Evolutionary conservation across 2,113 vertebrate species (phyloP).

Genomic region (Thamnophis sirtalis): DNA sequence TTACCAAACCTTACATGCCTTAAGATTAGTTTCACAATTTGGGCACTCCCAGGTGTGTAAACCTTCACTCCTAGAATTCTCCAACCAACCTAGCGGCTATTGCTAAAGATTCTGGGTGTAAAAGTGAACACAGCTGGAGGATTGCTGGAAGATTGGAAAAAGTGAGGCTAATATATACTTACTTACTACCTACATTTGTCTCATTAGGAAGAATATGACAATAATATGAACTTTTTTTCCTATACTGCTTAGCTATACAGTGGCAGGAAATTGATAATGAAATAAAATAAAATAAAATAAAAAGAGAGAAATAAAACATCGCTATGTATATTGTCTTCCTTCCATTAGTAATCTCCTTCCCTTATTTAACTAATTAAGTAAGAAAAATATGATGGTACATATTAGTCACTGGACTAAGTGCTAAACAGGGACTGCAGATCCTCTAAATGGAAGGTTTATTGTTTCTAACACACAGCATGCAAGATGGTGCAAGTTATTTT

Average conservation of each 20-base stretch:
- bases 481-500: slow-evolving; percentile 65
- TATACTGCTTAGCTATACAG: background rate
- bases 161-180: background rate
- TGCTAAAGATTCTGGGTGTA: background rate
- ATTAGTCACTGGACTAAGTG: slow-evolving; percentile 35
- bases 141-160: background rate
- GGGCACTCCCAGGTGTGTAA: background rate
- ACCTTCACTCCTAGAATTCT: background rate
- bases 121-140: background rate
- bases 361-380: background rate
- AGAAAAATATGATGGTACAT: background rate
- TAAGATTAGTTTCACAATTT: background rate
- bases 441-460: slow-evolving; percentile 65
- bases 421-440: slow-evolving; percentile 63
- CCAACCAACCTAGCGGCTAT: background rate
- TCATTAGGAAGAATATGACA: background rate
- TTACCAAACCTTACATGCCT: background rate
- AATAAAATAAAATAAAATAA: background rate
- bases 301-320: background rate
- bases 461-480: slow-evolving; percentile 60
- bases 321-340: background rate
- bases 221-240: background rate
- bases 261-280: background rate
- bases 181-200: background rate
- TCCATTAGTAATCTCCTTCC: background rate